These are phyloP conservation scores for Anolis carolinensis DNA, from an alignment of 2,113 vertebrate species.

Conservation along the genomic window DNA sequence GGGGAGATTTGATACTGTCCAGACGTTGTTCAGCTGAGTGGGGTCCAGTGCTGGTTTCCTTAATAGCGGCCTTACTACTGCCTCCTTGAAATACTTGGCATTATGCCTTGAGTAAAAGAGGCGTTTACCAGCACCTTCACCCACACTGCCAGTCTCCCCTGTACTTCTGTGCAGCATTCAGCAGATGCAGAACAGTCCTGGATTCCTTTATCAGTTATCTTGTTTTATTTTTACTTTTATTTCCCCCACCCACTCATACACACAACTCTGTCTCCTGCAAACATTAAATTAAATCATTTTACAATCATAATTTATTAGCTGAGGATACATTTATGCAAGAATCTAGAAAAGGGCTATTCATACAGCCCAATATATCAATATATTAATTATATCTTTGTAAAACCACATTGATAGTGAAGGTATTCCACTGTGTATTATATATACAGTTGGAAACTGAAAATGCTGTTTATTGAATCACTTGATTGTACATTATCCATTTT, in stretches of 20 bases:
- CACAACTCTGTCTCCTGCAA: background rate
- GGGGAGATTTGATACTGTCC: no score
- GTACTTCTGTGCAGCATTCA: no score
- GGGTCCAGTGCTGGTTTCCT: no score
- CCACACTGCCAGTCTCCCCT: no score
- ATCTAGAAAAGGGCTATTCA: background rate
- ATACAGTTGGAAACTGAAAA: constrained; percentile 18
- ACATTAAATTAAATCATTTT: background rate
- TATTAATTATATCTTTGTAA: fast-evolving
- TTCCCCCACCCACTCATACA: no score
- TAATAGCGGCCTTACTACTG: no score
- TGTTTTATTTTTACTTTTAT: background rate
- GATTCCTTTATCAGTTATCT: background rate
- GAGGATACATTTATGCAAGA: background rate
- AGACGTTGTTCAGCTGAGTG: no score
- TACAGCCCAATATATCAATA: background rate
- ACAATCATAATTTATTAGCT: background rate
- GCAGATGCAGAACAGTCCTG: no score
- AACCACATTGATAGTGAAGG: background rate
- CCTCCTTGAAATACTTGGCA: no score
- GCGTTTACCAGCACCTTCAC: no score
- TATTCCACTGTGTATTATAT: background rate
- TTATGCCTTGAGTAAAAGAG: no score
- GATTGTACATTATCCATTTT: background rate
- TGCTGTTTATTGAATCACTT: background rate